These are phyloP conservation scores for Torymus auratus DNA, from an alignment of 2,888 invertebrate species.

Conservation along the genomic window DNA sequence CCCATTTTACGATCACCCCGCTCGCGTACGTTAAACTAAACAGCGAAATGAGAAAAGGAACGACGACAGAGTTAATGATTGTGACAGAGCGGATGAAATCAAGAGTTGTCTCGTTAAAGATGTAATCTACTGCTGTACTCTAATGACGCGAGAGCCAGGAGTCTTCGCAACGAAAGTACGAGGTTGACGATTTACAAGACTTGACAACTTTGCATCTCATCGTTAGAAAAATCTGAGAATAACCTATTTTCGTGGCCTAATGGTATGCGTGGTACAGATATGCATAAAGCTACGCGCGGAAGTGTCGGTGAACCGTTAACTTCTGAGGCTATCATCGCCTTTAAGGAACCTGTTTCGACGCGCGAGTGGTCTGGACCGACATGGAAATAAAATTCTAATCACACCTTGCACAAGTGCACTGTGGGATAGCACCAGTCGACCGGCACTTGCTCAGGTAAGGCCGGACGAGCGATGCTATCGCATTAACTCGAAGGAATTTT, in stretches of 20 bases:
- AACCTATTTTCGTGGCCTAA: no score
- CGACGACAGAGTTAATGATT: background rate
- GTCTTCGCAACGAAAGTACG: no score
- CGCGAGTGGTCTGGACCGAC: background rate
- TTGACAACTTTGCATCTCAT: no score
- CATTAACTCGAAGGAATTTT: background rate
- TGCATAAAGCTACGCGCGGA: no score
- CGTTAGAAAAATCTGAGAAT: no score
- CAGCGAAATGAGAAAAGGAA: background rate
- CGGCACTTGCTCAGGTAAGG: no score
- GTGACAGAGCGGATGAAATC: background rate
- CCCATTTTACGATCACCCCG: background rate
- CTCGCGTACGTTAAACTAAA: background rate
- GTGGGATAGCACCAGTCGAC: no score
- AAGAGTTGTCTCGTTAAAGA: background rate
- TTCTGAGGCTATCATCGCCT: background rate
- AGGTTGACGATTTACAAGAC: no score
- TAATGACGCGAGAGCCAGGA: no score
- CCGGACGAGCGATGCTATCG: no score
- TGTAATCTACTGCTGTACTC: background rate
- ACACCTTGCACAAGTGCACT: no score
- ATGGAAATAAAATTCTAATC: slow-evolving; percentile 12
- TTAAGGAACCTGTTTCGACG: slow-evolving; percentile 28
- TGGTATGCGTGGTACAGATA: no score
- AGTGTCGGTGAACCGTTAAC: slow-evolving; percentile 16